Base-by-base conservation (phyloP, 2,888 invertebrate species). In the Pyrochroa serraticornis region DNA sequence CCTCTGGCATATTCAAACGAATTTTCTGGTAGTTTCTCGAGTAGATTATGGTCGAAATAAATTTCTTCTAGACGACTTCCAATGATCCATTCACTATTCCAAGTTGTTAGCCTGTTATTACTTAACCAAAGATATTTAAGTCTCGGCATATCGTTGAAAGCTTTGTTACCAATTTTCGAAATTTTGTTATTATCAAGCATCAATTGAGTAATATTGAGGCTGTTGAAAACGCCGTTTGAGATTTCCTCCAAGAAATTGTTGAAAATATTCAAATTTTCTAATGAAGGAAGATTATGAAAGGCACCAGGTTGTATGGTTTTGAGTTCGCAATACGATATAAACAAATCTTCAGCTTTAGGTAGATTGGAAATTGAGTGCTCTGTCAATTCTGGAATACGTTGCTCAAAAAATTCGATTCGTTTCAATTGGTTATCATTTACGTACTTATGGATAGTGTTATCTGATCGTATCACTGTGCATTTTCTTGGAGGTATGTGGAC, bases 161-260 rank as follows among this genome's bases (percentile, higher is more conserved):
- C 56, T 8, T 14, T 22, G 9, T 43, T 8, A 6, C 39, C 56
- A 3, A 56, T 49, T 44, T 8, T 50, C 2, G 22, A 7, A 12
- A 56, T 56, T 33, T 33, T 44, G 35, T 56, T 56, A 6, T 50
- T 49, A 5, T 56, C 34, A 2, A 56, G 34, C 7, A 32, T 41
- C 3, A 56, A 13, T 7, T 32, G 10, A 2, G 3, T 38, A 2
- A 56, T 8, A 2, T 13, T n/a, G 6, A 49, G 12, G 3, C 45
- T 32, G 1, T 22, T 32, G 30, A 56, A 56, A 35, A 49, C 34
- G 5, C 35, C 56, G 38, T 56, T 49, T 32, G 31, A 13, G 1
- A 43, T 30, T 2, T 7, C 13, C 30, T 31, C 9, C 1, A 43
- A 7, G 8, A 33, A 6, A 10, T 43, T 43, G 8, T 32, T 9